phyloP scores from a whole-genome alignment of 2,888 invertebrate genomes.

The Rhogogaster chlorosoma region DNA sequence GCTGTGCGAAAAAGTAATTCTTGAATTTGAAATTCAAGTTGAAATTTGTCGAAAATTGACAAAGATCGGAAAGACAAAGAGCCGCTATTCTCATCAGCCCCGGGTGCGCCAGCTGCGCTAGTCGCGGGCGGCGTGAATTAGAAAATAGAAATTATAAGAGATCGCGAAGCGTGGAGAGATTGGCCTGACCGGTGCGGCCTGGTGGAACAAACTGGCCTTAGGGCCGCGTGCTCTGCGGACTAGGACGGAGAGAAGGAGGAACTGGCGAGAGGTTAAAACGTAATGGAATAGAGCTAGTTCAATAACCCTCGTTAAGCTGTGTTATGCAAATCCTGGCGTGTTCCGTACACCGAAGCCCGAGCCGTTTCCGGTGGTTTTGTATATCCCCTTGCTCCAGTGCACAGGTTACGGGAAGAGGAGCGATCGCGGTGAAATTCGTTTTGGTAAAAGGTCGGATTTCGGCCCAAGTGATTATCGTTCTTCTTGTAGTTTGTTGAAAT shows the following conservation, averaged over 20 bases:
- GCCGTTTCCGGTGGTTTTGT: conserved; percentile 6
- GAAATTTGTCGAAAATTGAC: too few species aligned
- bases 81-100: not conserved
- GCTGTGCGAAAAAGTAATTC: too few species aligned
- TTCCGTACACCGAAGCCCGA: conserved; percentile 48
- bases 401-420: not conserved
- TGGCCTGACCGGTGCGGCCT: conserved; percentile 1
- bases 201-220: conserved; percentile 14
- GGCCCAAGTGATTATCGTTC: not conserved
- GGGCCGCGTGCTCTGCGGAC: not conserved
- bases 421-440: not conserved
- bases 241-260: not conserved
- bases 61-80: not conserved
- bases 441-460: not conserved
- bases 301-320: conserved; percentile 60
- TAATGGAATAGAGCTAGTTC: conserved; percentile 53
- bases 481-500: not conserved
- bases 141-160: conserved; percentile 47
- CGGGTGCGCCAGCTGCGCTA: not conserved
- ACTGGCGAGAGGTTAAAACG: not conserved
- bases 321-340: conserved; percentile 65
- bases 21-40: too few species aligned
- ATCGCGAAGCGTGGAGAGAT: not conserved
- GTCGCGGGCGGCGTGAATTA: not conserved
- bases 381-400: not conserved